phyloP scores from a whole-genome alignment of 2,113 vertebrate species.

The Scytalopus superciliaris region DNA sequence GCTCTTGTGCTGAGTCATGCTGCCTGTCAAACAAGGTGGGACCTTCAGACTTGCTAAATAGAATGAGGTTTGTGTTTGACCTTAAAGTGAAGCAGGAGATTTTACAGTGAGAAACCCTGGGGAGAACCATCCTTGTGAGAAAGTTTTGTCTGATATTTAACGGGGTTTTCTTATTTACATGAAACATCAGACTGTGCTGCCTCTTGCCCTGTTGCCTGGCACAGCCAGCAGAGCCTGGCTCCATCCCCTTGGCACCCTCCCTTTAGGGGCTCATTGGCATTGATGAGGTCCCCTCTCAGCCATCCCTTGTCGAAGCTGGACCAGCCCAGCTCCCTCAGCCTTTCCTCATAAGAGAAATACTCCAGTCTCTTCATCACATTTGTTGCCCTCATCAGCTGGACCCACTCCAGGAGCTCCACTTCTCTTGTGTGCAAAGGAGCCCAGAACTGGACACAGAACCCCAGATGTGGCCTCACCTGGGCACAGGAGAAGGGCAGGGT shows the following conservation, averaged over 20 bases:
- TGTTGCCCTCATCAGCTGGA: background rate
- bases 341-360: background rate
- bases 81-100: background rate
- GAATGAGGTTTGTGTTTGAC: background rate
- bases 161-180: background rate
- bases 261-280: background rate
- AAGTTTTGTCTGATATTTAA: background rate
- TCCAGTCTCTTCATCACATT: background rate
- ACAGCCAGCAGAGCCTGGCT: background rate
- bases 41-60: background rate
- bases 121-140: background rate
- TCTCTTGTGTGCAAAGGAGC: background rate
- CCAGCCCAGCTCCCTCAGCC: background rate
- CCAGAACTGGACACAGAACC: background rate
- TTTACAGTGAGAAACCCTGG: background rate
- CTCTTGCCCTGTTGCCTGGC: background rate
- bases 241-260: background rate
- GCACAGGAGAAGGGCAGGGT: background rate
- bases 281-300: background rate
- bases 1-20: background rate
- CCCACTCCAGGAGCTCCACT: background rate
- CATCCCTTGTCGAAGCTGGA: background rate
- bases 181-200: too few relatives aligned
- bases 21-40: background rate
- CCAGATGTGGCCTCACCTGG: background rate